Base-by-base conservation (phyloP, 2,797 vertebrate species). In the Hydrolagus colliei region DNA sequence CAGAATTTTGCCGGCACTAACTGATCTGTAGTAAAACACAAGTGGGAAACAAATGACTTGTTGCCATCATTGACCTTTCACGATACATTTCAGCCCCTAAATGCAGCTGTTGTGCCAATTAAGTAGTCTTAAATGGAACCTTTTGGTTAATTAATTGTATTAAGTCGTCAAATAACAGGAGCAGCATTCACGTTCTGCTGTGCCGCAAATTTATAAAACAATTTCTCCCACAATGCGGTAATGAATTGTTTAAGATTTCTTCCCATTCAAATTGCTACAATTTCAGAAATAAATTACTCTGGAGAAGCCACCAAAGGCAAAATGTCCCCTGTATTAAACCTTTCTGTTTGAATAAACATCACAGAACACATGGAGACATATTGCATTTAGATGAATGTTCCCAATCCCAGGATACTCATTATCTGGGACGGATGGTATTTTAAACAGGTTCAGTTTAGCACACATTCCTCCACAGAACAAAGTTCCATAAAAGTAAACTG, bases 31-130 rank as follows among this genome's bases (percentile, higher is more conserved):
- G 41, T 68, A 84, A 84, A 68, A 84, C 63, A 32, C 65, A 84
- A 63, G 4, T 84, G 79, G 79, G 71, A 14, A 84, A 84, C 79
- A 71, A 84, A 67, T 84, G 65, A 52, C 5, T 65, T 82, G 79
- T 68, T 68, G 79, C 79, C 65, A 71, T 27, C 27, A 84, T 18
- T 84, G 79, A 71, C 65, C 79, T 84, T 71, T 63, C 32, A 84
- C 35, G 79, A 84, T 84, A 22, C 14, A 84, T 84, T 84, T 71
- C 79, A 84, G 35, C 79, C 65, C 18, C 67, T 68, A 84, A 84
- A 84, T 18, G 9, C 16, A 84, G 13, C 18, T 71, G 8, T 27
- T 41, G 71, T 20, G 18, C 63, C 79, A 71, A 84, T 82, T 82
- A 82, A 82, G 35, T 82, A 20, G 79, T 84, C 41, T 71, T 52